These are phyloP conservation scores for Panagrolaimus sp. DNA, from an alignment of 1,140 invertebrate genomes.

Conservation along the genomic window DNA sequence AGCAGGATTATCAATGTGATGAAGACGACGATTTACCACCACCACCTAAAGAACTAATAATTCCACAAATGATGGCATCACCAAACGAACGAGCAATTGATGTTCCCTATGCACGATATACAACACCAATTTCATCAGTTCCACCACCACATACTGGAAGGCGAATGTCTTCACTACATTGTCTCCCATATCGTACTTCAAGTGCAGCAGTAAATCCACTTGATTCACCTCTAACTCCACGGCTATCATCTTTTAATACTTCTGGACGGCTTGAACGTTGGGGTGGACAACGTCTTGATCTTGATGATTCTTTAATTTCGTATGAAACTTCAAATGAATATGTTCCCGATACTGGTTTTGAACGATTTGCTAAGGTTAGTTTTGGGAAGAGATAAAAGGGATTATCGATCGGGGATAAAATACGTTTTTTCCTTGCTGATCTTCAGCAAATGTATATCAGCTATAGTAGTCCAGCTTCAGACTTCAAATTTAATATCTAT, in stretches of 20 bases:
- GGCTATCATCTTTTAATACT: background rate
- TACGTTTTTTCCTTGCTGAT: too few relatives aligned
- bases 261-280: background rate
- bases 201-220: background rate
- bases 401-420: too few relatives aligned
- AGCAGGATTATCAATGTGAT: too few relatives aligned
- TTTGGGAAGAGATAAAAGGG: too few relatives aligned
- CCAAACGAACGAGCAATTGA: too few relatives aligned
- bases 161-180: background rate
- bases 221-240: background rate
- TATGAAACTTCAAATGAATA: conserved; percentile 9
- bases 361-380: background rate
- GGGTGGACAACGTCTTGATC: background rate
- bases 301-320: background rate
- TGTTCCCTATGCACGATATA: background rate
- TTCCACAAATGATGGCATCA: too few relatives aligned
- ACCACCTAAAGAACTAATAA: too few relatives aligned
- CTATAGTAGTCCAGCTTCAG: too few relatives aligned
- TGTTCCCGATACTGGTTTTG: background rate
- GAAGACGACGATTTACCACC: too few relatives aligned
- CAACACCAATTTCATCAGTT: background rate
- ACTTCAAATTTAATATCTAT: too few relatives aligned
- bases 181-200: background rate
- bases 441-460: too few relatives aligned
- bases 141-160: background rate